Evolutionary conservation across 1,140 invertebrate genomes (phyloP), one percentile per base, ranked within the genome.

Genomic region (Drosophila tani): DNA sequence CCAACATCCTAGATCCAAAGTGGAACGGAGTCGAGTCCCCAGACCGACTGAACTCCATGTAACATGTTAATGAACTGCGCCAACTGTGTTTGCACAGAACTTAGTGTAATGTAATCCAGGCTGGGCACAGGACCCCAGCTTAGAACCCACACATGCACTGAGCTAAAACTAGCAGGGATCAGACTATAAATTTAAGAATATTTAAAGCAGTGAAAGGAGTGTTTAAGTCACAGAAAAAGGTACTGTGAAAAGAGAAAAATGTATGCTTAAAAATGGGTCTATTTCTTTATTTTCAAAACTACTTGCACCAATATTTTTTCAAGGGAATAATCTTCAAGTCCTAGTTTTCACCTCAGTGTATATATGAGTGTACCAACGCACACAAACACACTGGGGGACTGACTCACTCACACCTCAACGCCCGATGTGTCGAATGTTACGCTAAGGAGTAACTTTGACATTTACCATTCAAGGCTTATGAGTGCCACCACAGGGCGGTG

Each of bases 401-500:
- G 64, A 51, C 70, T 19, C 77, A 66, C 81, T 79, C 69, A 85
- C 78, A 90, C 84, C 81, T 82, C 79, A 82, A 85, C 81, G 79
- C 75, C 71, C 79, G 81, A 90, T 90, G 85, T 90, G 85, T 90
- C 86, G 86, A 91, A 91, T 91, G 79, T 90, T 91, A 90, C 85
- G 85, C 85, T 88, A 85, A 90, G 85, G 85, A 91, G 85, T 90
- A 90, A 90, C 85, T 90, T 90, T 90, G 85, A 90, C 85, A 90
- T 90, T 90, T 90, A 90, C 86, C 85, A 90, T 90, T 90, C 85
- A 90, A 90, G 85, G 85, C 85, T 90, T 90, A 90, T 90, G 85
- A 90, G 85, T 90, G 75, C 86, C 85, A 76, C 73, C 85, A 79
- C 70, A 53, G 57, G 35, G 47, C 17, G 38, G 45, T 40, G 15